phyloP scores from a whole-genome alignment of 2,888 invertebrate genomes.

The Drosophila greeni region DNA sequence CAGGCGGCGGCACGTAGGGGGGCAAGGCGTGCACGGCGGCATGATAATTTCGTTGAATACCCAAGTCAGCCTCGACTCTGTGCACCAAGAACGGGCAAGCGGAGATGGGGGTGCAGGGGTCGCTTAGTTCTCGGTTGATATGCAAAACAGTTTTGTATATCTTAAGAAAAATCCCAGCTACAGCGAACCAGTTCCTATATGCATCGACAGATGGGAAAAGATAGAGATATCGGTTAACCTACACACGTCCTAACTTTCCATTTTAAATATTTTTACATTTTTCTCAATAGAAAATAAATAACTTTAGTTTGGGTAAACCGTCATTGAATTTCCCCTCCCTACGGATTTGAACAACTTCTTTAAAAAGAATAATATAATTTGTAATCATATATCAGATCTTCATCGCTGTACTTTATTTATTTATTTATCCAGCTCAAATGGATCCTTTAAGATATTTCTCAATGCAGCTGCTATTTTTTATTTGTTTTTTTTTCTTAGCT shows the following conservation, averaged over 20 bases:
- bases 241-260: not conserved
- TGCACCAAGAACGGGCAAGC: not conserved
- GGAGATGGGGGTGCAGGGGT: constrained; percentile 11
- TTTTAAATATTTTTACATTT: not conserved
- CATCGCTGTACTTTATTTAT: too few relatives aligned
- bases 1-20: constrained; percentile 58
- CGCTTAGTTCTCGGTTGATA: constrained; percentile 53
- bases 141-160: constrained; percentile 61
- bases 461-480: not conserved
- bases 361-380: too few relatives aligned
- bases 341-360: too few relatives aligned
- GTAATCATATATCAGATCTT: too few relatives aligned
- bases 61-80: constrained; percentile 44
- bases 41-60: constrained; percentile 69
- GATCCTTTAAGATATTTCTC: not conserved
- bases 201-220: constrained; percentile 12
- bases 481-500: not conserved
- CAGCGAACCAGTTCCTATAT: constrained; percentile 22
- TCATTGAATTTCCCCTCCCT: too few relatives aligned
- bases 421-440: not conserved
- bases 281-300: not conserved
- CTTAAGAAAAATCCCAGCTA: constrained; percentile 29
- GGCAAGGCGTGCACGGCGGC: constrained; percentile 40
- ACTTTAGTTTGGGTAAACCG: not conserved
- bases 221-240: not conserved